Percentiles rank a stretch among this genome's conserved stretches.
Evolutionary conservation across 2,797 vertebrate genomes (phyloP).

Genomic region (Cyclura pinguis): DNA sequence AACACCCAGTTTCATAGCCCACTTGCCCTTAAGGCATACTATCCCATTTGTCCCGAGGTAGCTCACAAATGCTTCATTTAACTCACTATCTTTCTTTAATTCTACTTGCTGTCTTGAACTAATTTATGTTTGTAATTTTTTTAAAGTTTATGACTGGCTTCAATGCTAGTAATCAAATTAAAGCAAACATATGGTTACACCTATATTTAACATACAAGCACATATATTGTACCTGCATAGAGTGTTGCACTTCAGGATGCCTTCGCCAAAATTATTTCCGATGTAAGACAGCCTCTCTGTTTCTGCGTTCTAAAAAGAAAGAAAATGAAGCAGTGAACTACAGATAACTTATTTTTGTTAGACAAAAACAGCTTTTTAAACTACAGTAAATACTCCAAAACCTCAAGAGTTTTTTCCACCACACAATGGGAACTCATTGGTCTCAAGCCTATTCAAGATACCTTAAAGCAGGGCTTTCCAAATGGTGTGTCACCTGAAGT

Average conservation of each 20-base stretch:
- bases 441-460: background rate
- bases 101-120: background rate
- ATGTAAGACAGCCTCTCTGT: conserved; percentile 90
- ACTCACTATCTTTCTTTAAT: too few relatives aligned
- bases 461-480: background rate
- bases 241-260: conserved; percentile 84
- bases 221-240: conserved; percentile 88
- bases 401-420: background rate
- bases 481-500: too few relatives aligned
- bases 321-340: background rate
- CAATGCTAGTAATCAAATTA: background rate
- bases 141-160: background rate
- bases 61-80: background rate
- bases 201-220: background rate
- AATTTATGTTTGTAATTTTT: background rate
- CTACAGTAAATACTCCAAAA: background rate
- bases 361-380: background rate
- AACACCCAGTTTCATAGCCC: background rate
- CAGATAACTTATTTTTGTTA: background rate
- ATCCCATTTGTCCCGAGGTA: background rate
- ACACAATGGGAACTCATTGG: background rate
- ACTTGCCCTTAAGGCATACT: background rate
- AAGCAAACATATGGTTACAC: background rate
- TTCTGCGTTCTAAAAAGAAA: conserved; percentile 85
- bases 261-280: conserved; percentile 87